Conservation (phyloP, 2,888 invertebrate genomes). For the Trichogramma evanescens region DNA sequence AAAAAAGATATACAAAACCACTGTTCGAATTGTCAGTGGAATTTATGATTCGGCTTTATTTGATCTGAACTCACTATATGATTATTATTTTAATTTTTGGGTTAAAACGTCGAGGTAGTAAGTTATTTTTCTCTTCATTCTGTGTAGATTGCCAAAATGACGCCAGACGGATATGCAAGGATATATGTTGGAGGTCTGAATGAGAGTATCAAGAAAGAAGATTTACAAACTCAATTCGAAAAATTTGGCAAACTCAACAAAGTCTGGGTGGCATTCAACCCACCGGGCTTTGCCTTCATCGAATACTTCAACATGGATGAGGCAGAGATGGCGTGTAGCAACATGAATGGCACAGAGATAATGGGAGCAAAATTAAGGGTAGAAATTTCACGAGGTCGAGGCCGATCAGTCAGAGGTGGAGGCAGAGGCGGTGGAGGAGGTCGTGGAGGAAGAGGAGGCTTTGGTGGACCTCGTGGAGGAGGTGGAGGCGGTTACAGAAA, state of each 20-base stretch:
- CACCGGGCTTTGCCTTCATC: slow-evolving; percentile 90
- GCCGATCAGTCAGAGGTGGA: slow-evolving; percentile 60
- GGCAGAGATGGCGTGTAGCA: slow-evolving; percentile 83
- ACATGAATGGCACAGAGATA: slow-evolving; percentile 80
- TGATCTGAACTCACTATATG: too few relatives aligned
- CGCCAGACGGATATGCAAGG: slow-evolving; percentile 55
- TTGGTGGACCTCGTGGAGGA: slow-evolving; percentile 34
- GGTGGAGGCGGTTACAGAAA: slow-evolving; percentile 48
- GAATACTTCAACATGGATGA: slow-evolving; percentile 84
- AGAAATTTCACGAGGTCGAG: slow-evolving; percentile 77
- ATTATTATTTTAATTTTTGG: too few relatives aligned
- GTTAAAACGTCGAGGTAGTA: too few relatives aligned
- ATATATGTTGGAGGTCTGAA: slow-evolving; percentile 86
- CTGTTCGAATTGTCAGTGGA: too few relatives aligned
- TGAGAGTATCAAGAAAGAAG: slow-evolving; percentile 85
- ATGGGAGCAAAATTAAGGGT: slow-evolving; percentile 82
- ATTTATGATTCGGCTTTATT: too few relatives aligned
- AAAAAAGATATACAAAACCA: too few relatives aligned
- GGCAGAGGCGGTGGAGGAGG: slow-evolving; percentile 53
- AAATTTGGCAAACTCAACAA: slow-evolving; percentile 88
- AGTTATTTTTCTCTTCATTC: background rate
- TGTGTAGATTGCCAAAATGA: slow-evolving; percentile 36
- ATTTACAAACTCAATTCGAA: slow-evolving; percentile 82
- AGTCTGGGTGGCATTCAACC: slow-evolving; percentile 90
- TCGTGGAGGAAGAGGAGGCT: slow-evolving; percentile 48